A percentile compares a stretch with the other conserved stretches of the same genome.
phyloP scores from a whole-genome alignment of 2,888 invertebrate species.

The Leptopilina myrica region DNA sequence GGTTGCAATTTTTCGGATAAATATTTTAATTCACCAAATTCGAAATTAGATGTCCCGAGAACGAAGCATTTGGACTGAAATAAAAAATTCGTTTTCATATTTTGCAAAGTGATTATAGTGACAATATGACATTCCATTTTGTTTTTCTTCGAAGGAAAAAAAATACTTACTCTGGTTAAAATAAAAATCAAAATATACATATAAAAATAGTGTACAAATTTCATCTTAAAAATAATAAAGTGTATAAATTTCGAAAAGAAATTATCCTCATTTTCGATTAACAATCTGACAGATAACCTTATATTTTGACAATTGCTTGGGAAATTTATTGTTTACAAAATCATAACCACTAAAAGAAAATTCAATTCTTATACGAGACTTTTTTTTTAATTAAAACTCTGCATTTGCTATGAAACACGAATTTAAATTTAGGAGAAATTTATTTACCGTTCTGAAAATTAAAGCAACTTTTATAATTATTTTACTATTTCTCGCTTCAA shows the following conservation, averaged over 20 bases:
- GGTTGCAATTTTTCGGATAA: conserved; percentile 58
- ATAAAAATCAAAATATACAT: conserved; percentile 52
- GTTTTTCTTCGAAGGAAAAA: background rate
- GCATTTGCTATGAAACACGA: conserved; percentile 17
- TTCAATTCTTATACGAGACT: background rate
- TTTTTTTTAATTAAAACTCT: background rate
- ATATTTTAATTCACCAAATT: conserved; percentile 56
- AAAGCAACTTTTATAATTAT: background rate
- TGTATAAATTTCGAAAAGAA: conserved; percentile 54
- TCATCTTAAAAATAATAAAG: conserved; percentile 58
- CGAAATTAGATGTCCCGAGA: conserved; percentile 52
- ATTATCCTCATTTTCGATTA: conserved; percentile 52
- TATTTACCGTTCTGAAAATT: background rate
- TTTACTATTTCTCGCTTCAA: background rate
- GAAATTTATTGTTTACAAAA: conserved; percentile 6
- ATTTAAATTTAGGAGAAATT: conserved; percentile 6
- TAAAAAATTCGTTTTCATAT: background rate
- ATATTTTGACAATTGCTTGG: conserved; percentile 37
- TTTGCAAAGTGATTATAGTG: background rate
- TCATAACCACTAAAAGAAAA: conserved; percentile 23
- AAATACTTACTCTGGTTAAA: conserved; percentile 56
- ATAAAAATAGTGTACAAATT: conserved; percentile 59
- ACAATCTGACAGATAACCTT: conserved; percentile 44
- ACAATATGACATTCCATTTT: background rate
- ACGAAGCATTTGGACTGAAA: conserved; percentile 53